Conservation (phyloP, 2,113 vertebrate species). For the Chloroceryle aenea region DNA sequence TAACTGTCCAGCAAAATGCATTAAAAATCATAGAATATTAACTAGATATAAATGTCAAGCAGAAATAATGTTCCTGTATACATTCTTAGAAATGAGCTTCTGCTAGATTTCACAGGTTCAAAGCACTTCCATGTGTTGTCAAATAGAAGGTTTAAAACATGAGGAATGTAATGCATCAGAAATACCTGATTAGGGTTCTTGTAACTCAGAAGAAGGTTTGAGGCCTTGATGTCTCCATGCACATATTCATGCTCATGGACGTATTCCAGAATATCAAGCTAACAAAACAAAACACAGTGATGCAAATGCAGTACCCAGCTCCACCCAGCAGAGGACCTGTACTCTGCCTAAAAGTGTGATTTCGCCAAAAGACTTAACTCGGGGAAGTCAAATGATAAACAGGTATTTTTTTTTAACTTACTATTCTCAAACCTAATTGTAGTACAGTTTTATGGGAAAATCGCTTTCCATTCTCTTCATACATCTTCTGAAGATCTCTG, state of each 20-base stretch:
- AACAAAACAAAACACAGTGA: constrained; percentile 46
- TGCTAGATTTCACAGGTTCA: constrained; percentile 72
- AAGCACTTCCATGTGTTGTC: constrained; percentile 46
- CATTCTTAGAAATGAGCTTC: constrained; percentile 72
- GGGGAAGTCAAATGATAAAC: background rate
- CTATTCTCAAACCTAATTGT: constrained; percentile 90
- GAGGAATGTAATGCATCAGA: constrained; percentile 35
- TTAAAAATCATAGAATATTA: constrained; percentile 66
- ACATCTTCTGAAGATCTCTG: constrained; percentile 93
- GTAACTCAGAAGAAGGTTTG: constrained; percentile 91
- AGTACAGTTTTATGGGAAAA: constrained; percentile 92
- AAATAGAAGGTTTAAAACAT: constrained; percentile 58
- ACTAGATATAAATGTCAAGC: constrained; percentile 76
- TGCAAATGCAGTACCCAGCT: constrained; percentile 62
- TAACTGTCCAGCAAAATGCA: constrained; percentile 74
- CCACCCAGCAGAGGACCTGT: constrained; percentile 73
- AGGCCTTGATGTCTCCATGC: constrained; percentile 95
- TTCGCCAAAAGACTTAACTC: background rate
- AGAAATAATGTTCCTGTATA: constrained; percentile 71
- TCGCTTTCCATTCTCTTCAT: constrained; percentile 84
- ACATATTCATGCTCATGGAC: constrained; percentile 96
- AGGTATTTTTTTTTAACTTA: constrained; percentile 72
- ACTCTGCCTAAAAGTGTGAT: background rate
- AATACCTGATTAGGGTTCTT: constrained; percentile 91
- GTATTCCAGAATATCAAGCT: constrained; percentile 94